Percentiles rank a stretch among this genome's conserved stretches.
Conservation (phyloP, 2,888 invertebrate genomes). For the Pinctada fucata region DNA sequence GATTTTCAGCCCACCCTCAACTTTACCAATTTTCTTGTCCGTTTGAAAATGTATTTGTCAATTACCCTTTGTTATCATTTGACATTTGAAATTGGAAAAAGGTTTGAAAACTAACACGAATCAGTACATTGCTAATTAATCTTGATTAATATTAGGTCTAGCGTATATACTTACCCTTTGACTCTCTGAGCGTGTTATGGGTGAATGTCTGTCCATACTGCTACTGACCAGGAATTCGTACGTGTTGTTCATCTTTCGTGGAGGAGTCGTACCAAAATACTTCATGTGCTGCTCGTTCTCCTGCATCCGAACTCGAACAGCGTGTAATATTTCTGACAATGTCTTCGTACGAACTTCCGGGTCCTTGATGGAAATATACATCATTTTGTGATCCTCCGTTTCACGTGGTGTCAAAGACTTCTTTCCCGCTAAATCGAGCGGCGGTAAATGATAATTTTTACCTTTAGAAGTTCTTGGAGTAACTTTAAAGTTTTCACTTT, state of each 20-base stretch:
- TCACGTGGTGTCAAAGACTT: slow-evolving; percentile 37
- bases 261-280: slow-evolving; percentile 45
- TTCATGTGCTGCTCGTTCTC: slow-evolving; percentile 62
- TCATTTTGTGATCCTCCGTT: slow-evolving; percentile 57
- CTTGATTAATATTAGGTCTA: too few relatives aligned
- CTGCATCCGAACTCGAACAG: slow-evolving; percentile 57
- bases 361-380: slow-evolving; percentile 55
- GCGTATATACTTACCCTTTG: slow-evolving; percentile 24
- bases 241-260: slow-evolving; percentile 35
- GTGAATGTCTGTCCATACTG: slow-evolving; percentile 10
- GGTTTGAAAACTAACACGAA: too few relatives aligned
- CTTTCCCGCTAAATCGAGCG: slow-evolving; percentile 11
- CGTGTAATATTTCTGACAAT: slow-evolving; percentile 61
- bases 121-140: too few relatives aligned
- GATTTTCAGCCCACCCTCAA: too few relatives aligned
- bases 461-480: neutral
- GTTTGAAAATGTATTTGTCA: too few relatives aligned
- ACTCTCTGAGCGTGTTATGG: neutral
- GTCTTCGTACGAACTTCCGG: slow-evolving; percentile 57
- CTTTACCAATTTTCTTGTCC: too few relatives aligned
- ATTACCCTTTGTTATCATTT: too few relatives aligned
- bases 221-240: slow-evolving; percentile 46
- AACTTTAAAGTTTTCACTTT: slow-evolving; percentile 7
- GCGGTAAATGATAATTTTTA: slow-evolving; percentile 22
- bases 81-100: too few relatives aligned